Evolutionary conservation across 1,140 invertebrate species (phyloP).

Genomic region (Diploscapter pachys): DNA sequence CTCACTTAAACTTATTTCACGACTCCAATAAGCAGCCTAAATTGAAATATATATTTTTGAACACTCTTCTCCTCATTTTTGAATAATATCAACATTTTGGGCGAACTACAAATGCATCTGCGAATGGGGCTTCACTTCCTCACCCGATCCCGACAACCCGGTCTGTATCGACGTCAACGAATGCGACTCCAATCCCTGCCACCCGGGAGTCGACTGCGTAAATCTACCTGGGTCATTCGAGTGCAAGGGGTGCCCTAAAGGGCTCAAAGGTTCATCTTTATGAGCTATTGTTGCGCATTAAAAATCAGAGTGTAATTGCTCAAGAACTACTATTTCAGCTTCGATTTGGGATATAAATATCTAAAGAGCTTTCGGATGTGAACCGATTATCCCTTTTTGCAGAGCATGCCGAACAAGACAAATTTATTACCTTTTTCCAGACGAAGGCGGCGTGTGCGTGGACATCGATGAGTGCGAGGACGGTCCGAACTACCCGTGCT

Average conservation of each 20-base stretch:
- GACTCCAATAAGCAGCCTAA: no score
- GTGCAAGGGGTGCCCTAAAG: slow-evolving; percentile 47
- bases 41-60: no score
- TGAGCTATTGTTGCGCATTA: no score
- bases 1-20: no score
- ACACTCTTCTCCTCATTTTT: background rate
- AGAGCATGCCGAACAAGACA: no score
- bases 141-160: slow-evolving; percentile 49
- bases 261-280: slow-evolving; percentile 16
- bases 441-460: slow-evolving; percentile 47
- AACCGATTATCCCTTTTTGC: no score
- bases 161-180: slow-evolving; percentile 52
- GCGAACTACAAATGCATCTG: slow-evolving; percentile 51
- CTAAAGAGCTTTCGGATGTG: no score
- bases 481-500: slow-evolving; percentile 45
- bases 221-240: slow-evolving; percentile 53
- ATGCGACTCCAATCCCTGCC: slow-evolving; percentile 50
- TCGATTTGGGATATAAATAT: no score
- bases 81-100: slow-evolving; percentile 18
- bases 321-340: background rate
- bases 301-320: no score
- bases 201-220: slow-evolving; percentile 49
- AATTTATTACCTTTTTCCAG: slow-evolving; percentile 25
- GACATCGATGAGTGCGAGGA: slow-evolving; percentile 53
- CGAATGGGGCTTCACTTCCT: slow-evolving; percentile 46